Conservation (phyloP, 2,888 invertebrate species). For the Idaea dimidiata region DNA sequence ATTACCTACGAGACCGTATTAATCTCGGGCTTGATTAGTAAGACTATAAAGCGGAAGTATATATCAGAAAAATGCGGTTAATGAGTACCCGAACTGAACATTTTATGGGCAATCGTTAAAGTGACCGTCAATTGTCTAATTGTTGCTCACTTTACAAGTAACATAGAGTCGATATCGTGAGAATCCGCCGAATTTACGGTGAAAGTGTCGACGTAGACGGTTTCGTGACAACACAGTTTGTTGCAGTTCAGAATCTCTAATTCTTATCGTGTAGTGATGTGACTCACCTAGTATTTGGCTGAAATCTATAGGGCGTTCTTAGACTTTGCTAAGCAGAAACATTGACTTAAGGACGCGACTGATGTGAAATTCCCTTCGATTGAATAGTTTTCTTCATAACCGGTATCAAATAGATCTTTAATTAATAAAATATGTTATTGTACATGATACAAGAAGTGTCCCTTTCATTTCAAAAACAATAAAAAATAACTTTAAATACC, state of each 20-base stretch:
- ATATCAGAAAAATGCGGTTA: conserved; percentile 78
- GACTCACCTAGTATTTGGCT: too few relatives aligned
- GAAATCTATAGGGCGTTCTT: too few relatives aligned
- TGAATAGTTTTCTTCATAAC: too few relatives aligned
- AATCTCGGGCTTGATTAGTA: conserved; percentile 79
- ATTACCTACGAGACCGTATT: conserved; percentile 74
- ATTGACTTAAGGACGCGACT: too few relatives aligned
- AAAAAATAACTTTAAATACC: too few relatives aligned
- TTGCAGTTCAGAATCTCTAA: not conserved
- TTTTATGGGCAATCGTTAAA: conserved; percentile 78
- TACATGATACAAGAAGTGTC: too few relatives aligned
- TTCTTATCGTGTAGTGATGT: too few relatives aligned
- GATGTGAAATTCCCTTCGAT: too few relatives aligned
- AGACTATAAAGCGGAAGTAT: conserved; percentile 80
- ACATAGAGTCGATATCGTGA: conserved; percentile 54
- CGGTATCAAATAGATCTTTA: too few relatives aligned
- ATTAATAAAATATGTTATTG: too few relatives aligned
- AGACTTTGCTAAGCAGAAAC: too few relatives aligned
- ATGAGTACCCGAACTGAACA: conserved; percentile 75
- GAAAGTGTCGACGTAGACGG: conserved; percentile 66
- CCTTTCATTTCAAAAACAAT: too few relatives aligned
- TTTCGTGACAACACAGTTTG: conserved; percentile 40
- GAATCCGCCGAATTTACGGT: conserved; percentile 70
- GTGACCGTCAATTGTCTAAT: conserved; percentile 79
- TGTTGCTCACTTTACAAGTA: conserved; percentile 71